Evolutionary conservation across 2,888 invertebrate genomes (phyloP).

Genomic region (Proisotoma minuta): DNA sequence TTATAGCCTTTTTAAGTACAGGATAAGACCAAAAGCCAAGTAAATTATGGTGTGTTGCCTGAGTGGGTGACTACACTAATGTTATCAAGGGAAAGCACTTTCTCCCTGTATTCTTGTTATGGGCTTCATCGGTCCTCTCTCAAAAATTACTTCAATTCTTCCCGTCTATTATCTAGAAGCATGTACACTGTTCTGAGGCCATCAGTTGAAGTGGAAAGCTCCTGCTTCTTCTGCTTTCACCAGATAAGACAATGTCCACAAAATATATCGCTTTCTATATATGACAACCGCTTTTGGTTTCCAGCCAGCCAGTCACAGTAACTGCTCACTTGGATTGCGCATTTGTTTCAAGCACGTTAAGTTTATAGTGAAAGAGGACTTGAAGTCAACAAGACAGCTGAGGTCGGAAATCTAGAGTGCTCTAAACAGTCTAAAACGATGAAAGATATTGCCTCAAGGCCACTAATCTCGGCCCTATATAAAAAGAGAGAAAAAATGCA

Average conservation of each 20-base stretch:
- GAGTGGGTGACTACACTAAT: background rate
- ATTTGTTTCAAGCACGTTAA: no score
- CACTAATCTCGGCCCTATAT: no score
- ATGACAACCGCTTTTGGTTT: background rate
- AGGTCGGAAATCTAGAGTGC: no score
- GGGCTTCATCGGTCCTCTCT: background rate
- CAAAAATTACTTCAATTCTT: background rate
- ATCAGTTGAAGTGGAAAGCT: background rate
- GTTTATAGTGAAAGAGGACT: no score
- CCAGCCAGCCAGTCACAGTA: constrained; percentile 1
- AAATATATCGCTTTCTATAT: background rate
- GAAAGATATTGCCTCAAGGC: no score
- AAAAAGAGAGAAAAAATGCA: no score
- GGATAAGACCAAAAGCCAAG: background rate
- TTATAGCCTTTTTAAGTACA: constrained; percentile 1
- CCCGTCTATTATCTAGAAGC: background rate
- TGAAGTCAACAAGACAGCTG: no score
- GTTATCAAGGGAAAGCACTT: background rate
- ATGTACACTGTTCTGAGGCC: background rate
- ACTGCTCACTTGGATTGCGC: no score
- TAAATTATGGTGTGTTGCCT: constrained; percentile 10
- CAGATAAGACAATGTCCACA: constrained; percentile 22
- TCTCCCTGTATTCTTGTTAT: background rate
- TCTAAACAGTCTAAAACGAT: no score
- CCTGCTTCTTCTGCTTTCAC: constrained; percentile 15